Evolutionary conservation across 1,140 invertebrate genomes (phyloP).

Genomic region (Eubasilissa regina): DNA sequence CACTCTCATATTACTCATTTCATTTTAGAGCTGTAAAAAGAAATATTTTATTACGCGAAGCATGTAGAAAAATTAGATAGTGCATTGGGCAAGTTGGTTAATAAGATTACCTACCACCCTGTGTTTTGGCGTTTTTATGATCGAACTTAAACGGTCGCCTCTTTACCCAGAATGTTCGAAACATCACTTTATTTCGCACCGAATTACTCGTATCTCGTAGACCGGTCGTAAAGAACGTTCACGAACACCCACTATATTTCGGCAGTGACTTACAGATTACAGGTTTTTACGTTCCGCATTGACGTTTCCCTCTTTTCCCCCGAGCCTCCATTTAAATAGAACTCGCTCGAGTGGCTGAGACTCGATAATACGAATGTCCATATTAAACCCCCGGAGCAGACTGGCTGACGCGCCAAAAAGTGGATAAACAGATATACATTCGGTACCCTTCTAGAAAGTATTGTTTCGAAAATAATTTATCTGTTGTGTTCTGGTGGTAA

Average conservation of each 20-base stretch:
- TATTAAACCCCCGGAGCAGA: too few relatives aligned
- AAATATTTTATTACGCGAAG: too few relatives aligned
- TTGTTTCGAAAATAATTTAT: too few relatives aligned
- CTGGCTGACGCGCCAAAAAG: too few relatives aligned
- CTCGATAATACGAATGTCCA: neutral
- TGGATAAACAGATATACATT: too few relatives aligned
- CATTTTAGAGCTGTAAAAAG: too few relatives aligned
- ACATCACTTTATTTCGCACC: constrained; percentile 4
- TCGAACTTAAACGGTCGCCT: neutral
- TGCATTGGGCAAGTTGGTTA: too few relatives aligned
- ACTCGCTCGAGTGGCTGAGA: neutral
- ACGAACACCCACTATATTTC: constrained; percentile 1
- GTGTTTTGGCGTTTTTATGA: neutral
- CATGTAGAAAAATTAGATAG: too few relatives aligned
- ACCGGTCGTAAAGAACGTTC: neutral
- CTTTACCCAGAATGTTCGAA: neutral
- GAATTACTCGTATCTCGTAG: constrained; percentile 7
- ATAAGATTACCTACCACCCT: too few relatives aligned
- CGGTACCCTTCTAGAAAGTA: too few relatives aligned
- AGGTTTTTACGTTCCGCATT: neutral
- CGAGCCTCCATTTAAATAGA: neutral
- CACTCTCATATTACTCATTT: too few relatives aligned
- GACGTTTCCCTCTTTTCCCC: neutral
- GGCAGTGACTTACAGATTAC: constrained; percentile 15
- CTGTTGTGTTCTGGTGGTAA: too few relatives aligned